Evolutionary conservation across 1,140 invertebrate genomes (phyloP), one percentile per base, ranked within the genome.

Genomic region (Theocolax elegans): DNA sequence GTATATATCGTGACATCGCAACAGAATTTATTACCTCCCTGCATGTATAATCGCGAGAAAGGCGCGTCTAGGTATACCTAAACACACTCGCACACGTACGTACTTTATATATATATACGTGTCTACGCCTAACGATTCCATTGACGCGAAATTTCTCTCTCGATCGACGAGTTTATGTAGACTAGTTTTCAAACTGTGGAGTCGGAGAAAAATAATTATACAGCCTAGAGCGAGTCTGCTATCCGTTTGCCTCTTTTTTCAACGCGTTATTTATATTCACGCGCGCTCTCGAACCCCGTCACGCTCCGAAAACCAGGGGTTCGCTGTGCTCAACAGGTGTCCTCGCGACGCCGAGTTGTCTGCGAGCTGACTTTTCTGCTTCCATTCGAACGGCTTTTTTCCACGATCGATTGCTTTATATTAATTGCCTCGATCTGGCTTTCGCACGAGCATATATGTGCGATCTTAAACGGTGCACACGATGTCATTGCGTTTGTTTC

Each of bases 301-400:
- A 79, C 76, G 79, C 76, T 81, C 74, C 75, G 72, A 78, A 79
- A 77, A 76, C 46, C 75, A 72, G 29, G 74, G 54, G 42, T 17
- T 54, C 56, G 56, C 53, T n/a, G 40, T 27, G 40, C 38, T 44
- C 53, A 67, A 74, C 71, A 73, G 73, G 71, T 73, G 73, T 73
- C 48, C 54, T 38, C 38, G 59, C 35, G 59, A 29, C 59, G 59
- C 59, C 59, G 59, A 62, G 12, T 29, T 62, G 59, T 62, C 59
- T 62, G 42, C 31, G 4, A 35, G 10, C n/a, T n/a, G n/a, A n/a
- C n/a, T n/a, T n/a, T n/a, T n/a, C n/a, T n/a, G n/a, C n/a, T n/a
- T n/a, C n/a, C n/a, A n/a, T n/a, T n/a, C n/a, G n/a, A n/a, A n/a
- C n/a, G n/a, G n/a, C n/a, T n/a, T n/a, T n/a, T n/a, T n/a, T n/a